A percentile compares a stretch with the other conserved stretches of the same genome.
Conservation (phyloP, 1,140 invertebrate genomes). For the Drosophila saltans region DNA sequence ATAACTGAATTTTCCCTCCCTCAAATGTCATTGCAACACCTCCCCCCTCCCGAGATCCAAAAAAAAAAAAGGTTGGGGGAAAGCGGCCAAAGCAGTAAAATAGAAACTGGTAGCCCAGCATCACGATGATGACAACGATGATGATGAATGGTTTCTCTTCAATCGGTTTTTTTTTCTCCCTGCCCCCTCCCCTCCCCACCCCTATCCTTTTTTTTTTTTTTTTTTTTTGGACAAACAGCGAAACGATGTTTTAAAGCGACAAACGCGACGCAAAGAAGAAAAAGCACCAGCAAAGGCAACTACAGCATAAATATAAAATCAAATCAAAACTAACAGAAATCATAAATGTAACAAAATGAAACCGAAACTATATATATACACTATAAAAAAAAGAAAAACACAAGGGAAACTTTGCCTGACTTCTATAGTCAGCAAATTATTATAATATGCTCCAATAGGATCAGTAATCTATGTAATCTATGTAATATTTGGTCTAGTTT, state of each 20-base stretch:
- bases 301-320: slow-evolving; percentile 37
- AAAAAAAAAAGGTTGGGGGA: slow-evolving; percentile 19
- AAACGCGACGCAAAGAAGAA: background rate
- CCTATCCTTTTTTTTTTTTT: no score
- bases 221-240: slow-evolving; percentile 24
- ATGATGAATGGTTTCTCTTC: slow-evolving; percentile 29
- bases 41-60: slow-evolving; percentile 47
- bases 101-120: background rate
- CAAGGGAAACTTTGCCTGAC: no score
- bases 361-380: no score
- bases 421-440: no score
- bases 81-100: background rate
- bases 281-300: slow-evolving; percentile 10
- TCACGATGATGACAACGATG: slow-evolving; percentile 35
- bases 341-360: background rate
- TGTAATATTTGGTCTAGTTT: no score
- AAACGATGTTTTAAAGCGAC: slow-evolving; percentile 64
- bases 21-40: slow-evolving; percentile 50
- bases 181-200: no score
- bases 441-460: no score
- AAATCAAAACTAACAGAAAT: slow-evolving; percentile 24
- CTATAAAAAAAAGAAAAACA: no score
- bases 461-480: no score
- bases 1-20: slow-evolving; percentile 78
- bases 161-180: slow-evolving; percentile 5